Conservation (phyloP, 1,140 invertebrate genomes). For the Cyclargus thomasi region DNA sequence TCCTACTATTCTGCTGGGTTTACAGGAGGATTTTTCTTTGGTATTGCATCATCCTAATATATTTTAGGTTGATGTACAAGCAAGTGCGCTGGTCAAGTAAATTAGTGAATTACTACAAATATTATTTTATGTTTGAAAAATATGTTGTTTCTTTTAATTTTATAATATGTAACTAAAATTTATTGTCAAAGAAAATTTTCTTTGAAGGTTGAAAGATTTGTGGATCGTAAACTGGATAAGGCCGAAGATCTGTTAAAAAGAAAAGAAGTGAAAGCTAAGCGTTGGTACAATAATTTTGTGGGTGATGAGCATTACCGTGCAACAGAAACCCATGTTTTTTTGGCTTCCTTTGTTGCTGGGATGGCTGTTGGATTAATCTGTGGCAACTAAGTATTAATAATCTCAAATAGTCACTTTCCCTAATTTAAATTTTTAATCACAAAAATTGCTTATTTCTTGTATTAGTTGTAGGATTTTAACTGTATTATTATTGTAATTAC, state of each 20-base stretch:
- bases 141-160: background rate
- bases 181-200: constrained; percentile 28
- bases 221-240: constrained; percentile 86
- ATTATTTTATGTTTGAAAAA: background rate
- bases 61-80: constrained; percentile 31
- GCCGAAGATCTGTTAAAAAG: constrained; percentile 82
- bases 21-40: constrained; percentile 90
- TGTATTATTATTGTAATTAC: constrained; percentile 14
- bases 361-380: constrained; percentile 79
- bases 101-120: constrained; percentile 21
- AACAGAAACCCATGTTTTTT: constrained; percentile 85
- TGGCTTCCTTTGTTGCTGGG: constrained; percentile 83
- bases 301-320: constrained; percentile 79
- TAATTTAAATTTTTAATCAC: constrained; percentile 19
- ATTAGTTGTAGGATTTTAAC: background rate
- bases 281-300: constrained; percentile 82
- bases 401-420: constrained; percentile 17
- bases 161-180: background rate
- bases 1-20: constrained; percentile 87
- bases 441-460: constrained; percentile 11
- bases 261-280: constrained; percentile 79
- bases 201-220: constrained; percentile 83
- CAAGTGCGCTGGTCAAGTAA: constrained; percentile 32
- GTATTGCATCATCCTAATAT: constrained; percentile 77
- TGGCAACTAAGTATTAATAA: constrained; percentile 46